Base-by-base conservation (phyloP, 2,888 invertebrate species). In the Villa cingulata region DNA sequence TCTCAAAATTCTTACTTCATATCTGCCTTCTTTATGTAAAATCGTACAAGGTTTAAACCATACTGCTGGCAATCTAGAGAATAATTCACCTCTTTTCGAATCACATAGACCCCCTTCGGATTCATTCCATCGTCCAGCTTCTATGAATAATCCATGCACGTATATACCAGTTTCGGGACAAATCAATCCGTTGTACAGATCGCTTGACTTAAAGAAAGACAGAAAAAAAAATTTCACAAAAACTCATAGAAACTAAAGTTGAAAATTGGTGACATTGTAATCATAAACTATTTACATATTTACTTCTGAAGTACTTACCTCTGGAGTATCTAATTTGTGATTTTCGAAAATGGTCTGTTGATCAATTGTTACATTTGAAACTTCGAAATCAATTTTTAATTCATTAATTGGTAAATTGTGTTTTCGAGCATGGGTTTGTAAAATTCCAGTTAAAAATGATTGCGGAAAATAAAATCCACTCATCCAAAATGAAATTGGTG, bases 401-500 rank as follows among this genome's bases (percentile, higher is more conserved):
- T 80, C 77, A 68, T 95, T 92, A 44, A 95, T 92, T 2, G 94
- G 90, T 38, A 89, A 76, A 46, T 81, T 78, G 59, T 87, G 85
- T 56, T 83, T 83, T 41, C 94, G 76, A 6, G 94, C 90, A 67
- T 81, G 86, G 7, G 91, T 87, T 71, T 95, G 94, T 58, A 91
- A 72, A 41, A 86, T 79, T 27, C 90, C 92, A 0, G 94, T 94
- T 48, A 95, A 74, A 64, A 94, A 83, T 7, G 92, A 90, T 72
- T 94, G 92, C 0, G 92, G 92, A 65, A 94, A 94, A 70, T 86
- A 94, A 60, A 94, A 80, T 1, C 92, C 95, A 46, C 92, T 88
- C 46, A 95, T 72, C 95, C 94, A 95, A 66, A 83, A 91, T 27
- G 87, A 86, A 3, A 76, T 74, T 29, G 90, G 90, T 44, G 78